Conservation (phyloP, 2,888 invertebrate genomes). For the Synanthedon tipuliformis region DNA sequence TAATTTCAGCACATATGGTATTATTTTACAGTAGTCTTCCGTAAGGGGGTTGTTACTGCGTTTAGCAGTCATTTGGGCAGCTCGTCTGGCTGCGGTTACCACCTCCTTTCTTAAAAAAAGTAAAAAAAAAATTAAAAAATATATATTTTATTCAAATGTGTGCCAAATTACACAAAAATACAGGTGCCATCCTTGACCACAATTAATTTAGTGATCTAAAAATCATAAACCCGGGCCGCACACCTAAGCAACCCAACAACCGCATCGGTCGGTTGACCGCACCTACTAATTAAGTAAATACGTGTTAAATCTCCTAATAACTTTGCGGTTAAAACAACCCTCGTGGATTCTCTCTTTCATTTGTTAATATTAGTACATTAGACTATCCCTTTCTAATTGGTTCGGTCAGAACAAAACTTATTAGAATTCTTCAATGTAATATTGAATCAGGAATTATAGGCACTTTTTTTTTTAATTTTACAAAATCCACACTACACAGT, state of each 20-base stretch:
- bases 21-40: too few species aligned
- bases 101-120: too few species aligned
- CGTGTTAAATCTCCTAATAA: conserved; percentile 67
- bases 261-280: conserved; percentile 62
- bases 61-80: too few species aligned
- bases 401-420: conserved; percentile 3
- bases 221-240: conserved; percentile 38
- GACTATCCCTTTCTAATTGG: conserved; percentile 24
- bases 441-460: too few species aligned
- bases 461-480: too few species aligned
- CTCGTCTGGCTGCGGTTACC: too few species aligned
- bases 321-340: conserved; percentile 57
- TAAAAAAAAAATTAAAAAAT: too few species aligned
- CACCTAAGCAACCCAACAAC: conserved; percentile 31
- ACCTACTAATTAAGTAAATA: conserved; percentile 65
- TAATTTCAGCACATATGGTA: not conserved
- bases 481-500: too few species aligned
- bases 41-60: too few species aligned
- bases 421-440: too few species aligned
- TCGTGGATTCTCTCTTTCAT: conserved; percentile 6
- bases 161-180: not conserved
- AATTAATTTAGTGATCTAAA: conserved; percentile 53
- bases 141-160: too few species aligned
- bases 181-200: conserved; percentile 12
- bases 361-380: not conserved